These are phyloP conservation scores for Cylindroiulus punctatus DNA, from an alignment of 2,888 invertebrate genomes.

Conservation along the genomic window DNA sequence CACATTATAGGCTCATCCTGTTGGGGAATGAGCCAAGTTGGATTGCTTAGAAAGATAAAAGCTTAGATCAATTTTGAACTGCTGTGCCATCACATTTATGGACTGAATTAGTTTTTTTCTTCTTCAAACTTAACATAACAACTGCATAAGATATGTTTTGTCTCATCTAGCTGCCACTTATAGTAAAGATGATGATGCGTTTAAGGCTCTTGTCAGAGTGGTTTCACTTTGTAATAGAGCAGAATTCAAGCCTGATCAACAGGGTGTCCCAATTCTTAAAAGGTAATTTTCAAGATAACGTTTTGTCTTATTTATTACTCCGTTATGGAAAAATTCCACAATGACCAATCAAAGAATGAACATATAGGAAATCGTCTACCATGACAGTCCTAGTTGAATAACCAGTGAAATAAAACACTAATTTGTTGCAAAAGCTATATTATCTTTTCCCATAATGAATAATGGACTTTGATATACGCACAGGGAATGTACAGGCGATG, in stretches of 20 bases:
- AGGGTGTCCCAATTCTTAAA: constrained; percentile 55
- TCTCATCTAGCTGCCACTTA: constrained; percentile 49
- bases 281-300: constrained; percentile 47
- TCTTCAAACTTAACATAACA: no score
- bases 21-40: not conserved
- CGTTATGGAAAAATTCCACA: no score
- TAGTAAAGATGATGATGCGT: constrained; percentile 49
- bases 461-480: not conserved
- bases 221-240: constrained; percentile 55
- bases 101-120: no score
- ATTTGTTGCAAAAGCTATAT: not conserved
- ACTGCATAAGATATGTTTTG: not conserved
- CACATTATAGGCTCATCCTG: not conserved
- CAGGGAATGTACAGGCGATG: constrained; percentile 65
- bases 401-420: no score
- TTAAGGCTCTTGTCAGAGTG: constrained; percentile 48
- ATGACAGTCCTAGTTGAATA: no score
- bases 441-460: not conserved
- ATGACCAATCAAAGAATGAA: no score
- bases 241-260: constrained; percentile 54
- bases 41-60: not conserved
- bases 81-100: no score
- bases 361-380: no score
- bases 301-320: not conserved
- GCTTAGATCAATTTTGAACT: no score